Evolutionary conservation across 1,140 invertebrate genomes (phyloP), one percentile per base, ranked within the genome.

Genomic region (Elymnias hypermnestra): DNA sequence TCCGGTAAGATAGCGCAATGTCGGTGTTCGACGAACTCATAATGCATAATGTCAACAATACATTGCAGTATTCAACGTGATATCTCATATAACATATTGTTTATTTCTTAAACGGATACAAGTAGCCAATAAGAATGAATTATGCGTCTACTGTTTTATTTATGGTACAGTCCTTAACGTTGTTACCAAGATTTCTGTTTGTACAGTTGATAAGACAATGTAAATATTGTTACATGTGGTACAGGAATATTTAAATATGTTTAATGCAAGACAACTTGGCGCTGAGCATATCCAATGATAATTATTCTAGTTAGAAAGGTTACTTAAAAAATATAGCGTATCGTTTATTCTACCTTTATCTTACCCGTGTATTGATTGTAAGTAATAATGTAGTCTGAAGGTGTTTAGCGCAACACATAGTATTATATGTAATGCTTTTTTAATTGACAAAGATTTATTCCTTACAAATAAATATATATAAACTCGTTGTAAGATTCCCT

Each of bases 1-100:
- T 73, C 69, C 45, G 53, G 66, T 66, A 61, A 60, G 59, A 69
- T 56, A 35, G 48, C 19, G 26, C 12, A 36, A 25, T 29, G 26
- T 29, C 6, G 7, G 4, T 13, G 26, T 29, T 29, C 26, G 10
- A 13, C 26, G 26, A 29, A 29, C 26, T 29, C 26, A 26, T 26
- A 26, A 26, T 26, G 6, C 36, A 12, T 38, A 38, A 22, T 38
- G 10, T 10, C 17, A 38, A 38, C n/a, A n/a, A n/a, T n/a, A n/a
- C n/a, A n/a, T n/a, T n/a, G n/a, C n/a, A n/a, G n/a, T n/a, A n/a
- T n/a, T n/a, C n/a, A n/a, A n/a, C n/a, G n/a, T n/a, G n/a, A n/a
- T n/a, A n/a, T n/a, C n/a, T n/a, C n/a, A n/a, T n/a, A n/a, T n/a
- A n/a, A n/a, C n/a, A n/a, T n/a, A 45, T 52, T 52, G 49, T 40